A percentile compares a stretch with the other conserved stretches of the same genome.
Evolutionary conservation across 2,888 invertebrate species (phyloP).

Genomic region (Xanthorhoe spadicearia): DNA sequence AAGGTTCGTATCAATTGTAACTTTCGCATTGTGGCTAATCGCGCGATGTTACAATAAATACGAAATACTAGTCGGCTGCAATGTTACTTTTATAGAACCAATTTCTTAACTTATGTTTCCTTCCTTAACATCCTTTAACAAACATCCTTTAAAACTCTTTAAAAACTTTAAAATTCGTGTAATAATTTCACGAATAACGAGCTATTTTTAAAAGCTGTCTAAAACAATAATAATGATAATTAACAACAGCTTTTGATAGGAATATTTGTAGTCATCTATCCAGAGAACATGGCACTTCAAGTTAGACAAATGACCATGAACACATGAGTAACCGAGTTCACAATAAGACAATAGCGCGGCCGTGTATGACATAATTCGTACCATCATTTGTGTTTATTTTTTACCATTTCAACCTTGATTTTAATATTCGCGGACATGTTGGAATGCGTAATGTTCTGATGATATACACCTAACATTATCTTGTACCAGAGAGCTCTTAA

Average conservation of each 20-base stretch:
- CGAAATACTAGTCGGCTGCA: too few species aligned
- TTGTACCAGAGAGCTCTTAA: background rate
- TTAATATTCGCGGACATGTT: slow-evolving; percentile 11
- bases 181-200: too few species aligned
- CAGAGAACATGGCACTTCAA: background rate
- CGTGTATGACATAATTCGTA: slow-evolving; percentile 39
- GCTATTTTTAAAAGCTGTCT: too few species aligned
- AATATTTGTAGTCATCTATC: background rate
- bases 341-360: slow-evolving; percentile 33
- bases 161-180: too few species aligned
- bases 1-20: too few species aligned
- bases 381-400: slow-evolving; percentile 18
- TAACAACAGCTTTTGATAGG: background rate
- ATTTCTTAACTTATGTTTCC: too few species aligned
- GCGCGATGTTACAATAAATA: too few species aligned
- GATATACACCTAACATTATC: slow-evolving; percentile 4
- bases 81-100: too few species aligned
- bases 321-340: slow-evolving; percentile 19
- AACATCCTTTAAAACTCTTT: too few species aligned
- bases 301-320: slow-evolving; percentile 5
- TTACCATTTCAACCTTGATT: slow-evolving; percentile 33
- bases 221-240: too few species aligned
- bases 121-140: too few species aligned
- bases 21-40: too few species aligned
- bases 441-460: slow-evolving; percentile 6